A percentile compares a stretch with the other conserved stretches of the same genome.
Conservation (phyloP, 2,113 vertebrate species). For the Microtus ochrogaster region DNA sequence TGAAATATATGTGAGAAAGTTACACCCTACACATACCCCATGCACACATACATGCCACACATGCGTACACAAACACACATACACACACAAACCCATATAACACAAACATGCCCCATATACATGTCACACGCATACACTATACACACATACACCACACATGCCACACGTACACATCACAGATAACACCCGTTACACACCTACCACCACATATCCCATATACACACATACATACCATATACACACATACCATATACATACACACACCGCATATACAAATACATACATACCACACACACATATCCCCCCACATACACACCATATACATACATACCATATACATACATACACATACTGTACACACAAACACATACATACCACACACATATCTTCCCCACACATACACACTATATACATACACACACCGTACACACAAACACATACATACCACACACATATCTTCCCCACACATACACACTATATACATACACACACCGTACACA, state of each 20-base stretch:
- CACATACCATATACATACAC: too few species aligned
- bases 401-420: too few species aligned
- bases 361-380: not conserved
- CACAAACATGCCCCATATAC: not conserved
- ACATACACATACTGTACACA: not conserved
- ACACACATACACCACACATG: not conserved
- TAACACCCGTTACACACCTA: not conserved
- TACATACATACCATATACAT: too few species aligned
- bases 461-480: too few species aligned
- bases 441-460: not conserved
- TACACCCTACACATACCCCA: not conserved
- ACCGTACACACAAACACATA: not conserved
- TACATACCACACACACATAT: not conserved
- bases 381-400: not conserved
- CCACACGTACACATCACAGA: not conserved
- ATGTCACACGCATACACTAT: not conserved
- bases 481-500: too few species aligned
- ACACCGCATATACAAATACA: too few species aligned
- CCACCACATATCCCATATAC: not conserved
- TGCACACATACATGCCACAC: not conserved
- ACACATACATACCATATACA: too few species aligned
- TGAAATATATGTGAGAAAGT: constrained; percentile 87
- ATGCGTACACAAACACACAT: not conserved
- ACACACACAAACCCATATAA: not conserved
- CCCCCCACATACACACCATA: too few species aligned